These are phyloP conservation scores for Phortica variegata DNA, from an alignment of 1,140 invertebrate genomes.

Conservation along the genomic window DNA sequence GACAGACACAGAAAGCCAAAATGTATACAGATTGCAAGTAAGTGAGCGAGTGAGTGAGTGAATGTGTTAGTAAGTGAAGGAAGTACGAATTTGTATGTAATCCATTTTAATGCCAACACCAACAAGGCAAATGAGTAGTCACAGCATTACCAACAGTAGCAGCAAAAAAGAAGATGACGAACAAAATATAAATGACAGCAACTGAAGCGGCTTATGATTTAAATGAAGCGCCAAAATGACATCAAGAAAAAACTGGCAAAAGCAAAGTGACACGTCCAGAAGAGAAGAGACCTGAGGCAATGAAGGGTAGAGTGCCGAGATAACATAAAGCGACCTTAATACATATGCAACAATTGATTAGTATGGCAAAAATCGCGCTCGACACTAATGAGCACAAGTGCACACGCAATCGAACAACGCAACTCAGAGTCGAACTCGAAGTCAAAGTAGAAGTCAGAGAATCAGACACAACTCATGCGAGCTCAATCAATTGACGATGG, in stretches of 20 bases:
- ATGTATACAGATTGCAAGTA: neutral
- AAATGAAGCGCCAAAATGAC: constrained; percentile 39
- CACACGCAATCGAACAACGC: too few species aligned
- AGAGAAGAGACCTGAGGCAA: neutral
- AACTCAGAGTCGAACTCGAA: too few species aligned
- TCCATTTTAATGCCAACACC: constrained; percentile 55
- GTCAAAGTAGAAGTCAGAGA: too few species aligned
- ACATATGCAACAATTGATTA: constrained; percentile 47
- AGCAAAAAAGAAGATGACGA: constrained; percentile 1
- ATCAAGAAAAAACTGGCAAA: constrained; percentile 27
- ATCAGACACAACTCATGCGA: too few species aligned
- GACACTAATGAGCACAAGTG: constrained; percentile 37
- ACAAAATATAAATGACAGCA: too few species aligned
- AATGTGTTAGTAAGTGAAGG: constrained; percentile 12
- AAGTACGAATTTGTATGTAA: constrained; percentile 32
- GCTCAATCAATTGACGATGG: too few species aligned
- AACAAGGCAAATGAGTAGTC: too few species aligned
- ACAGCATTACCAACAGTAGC: constrained; percentile 54
- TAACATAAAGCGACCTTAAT: constrained; percentile 35
- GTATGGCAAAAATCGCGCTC: constrained; percentile 31
- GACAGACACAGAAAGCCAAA: constrained; percentile 22
- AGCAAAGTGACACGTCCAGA: constrained; percentile 8
- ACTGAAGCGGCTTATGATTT: constrained; percentile 43
- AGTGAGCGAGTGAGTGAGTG: constrained; percentile 5
- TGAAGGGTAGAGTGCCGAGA: neutral